Percentiles rank a stretch among this genome's conserved stretches.
Conservation (phyloP, 30 jellyfish, hydroid and myxozoan species). For the Rhopilema esculentum region DNA sequence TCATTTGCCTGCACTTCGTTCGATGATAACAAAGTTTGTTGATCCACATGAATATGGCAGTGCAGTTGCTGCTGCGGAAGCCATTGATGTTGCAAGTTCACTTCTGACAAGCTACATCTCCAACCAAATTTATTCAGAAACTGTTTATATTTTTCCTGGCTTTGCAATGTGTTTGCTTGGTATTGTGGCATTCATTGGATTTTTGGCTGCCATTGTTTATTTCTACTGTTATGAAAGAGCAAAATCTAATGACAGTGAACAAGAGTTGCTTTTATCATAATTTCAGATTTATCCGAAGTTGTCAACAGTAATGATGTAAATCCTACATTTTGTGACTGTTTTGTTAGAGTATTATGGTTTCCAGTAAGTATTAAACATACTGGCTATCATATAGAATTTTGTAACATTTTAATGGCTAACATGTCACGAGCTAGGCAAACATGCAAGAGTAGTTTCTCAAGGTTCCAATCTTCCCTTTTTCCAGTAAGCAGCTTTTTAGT, state of each 20-base stretch:
- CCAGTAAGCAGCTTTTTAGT: too few relatives aligned
- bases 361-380: too few relatives aligned
- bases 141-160: conserved; percentile 42
- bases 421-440: too few relatives aligned
- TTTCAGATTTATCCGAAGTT: too few relatives aligned
- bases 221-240: background rate
- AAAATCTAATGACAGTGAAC: background rate
- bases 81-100: conserved; percentile 21
- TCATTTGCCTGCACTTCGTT: conserved; percentile 30
- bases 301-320: too few relatives aligned
- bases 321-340: too few relatives aligned
- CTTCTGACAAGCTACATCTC: conserved; percentile 27
- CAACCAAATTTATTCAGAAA: conserved; percentile 29
- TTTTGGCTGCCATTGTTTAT: background rate
- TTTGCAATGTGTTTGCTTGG: conserved; percentile 29
- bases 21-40: conserved; percentile 47
- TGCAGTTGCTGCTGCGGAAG: conserved; percentile 17
- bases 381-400: too few relatives aligned
- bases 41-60: conserved; percentile 47
- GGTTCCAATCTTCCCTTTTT: too few relatives aligned
- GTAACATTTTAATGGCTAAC: too few relatives aligned
- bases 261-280: too few relatives aligned
- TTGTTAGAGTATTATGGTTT: too few relatives aligned
- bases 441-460: too few relatives aligned
- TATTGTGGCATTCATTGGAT: background rate